These are phyloP conservation scores for Potamilus streckersoni DNA, from an alignment of 1,140 invertebrate genomes.

Conservation along the genomic window DNA sequence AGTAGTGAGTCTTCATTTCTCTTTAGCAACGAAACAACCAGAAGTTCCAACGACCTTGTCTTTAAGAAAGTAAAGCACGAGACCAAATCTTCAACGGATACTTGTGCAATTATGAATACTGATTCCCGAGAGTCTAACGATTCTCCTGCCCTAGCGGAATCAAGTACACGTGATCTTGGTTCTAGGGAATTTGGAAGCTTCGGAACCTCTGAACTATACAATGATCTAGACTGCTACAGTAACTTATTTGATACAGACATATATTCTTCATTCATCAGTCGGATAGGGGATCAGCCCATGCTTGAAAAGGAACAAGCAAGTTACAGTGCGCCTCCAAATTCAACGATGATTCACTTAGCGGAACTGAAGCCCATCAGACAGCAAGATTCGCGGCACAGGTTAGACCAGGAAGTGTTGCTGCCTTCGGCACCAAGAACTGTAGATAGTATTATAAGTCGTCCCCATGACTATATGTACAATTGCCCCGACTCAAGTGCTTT, in stretches of 20 bases:
- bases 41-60: background rate
- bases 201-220: constrained; percentile 4
- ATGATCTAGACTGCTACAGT: constrained; percentile 15
- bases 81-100: background rate
- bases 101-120: background rate
- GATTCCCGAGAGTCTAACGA: background rate
- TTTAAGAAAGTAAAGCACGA: constrained; percentile 6
- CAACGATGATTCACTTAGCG: constrained; percentile 6
- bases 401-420: constrained; percentile 10
- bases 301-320: background rate
- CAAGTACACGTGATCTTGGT: background rate
- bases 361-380: constrained; percentile 12
- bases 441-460: constrained; percentile 7
- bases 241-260: constrained; percentile 27
- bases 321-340: background rate
- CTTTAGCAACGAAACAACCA: too few relatives aligned
- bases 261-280: constrained; percentile 19
- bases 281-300: constrained; percentile 6
- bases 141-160: background rate
- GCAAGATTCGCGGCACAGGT: constrained; percentile 9
- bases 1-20: too few relatives aligned
- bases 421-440: constrained; percentile 10
- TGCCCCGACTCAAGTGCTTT: background rate
- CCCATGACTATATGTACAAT: background rate
- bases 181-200: background rate